Conservation (phyloP, 64 coral and sea anemone species). For the Hydrozoanthus tunicans region DNA sequence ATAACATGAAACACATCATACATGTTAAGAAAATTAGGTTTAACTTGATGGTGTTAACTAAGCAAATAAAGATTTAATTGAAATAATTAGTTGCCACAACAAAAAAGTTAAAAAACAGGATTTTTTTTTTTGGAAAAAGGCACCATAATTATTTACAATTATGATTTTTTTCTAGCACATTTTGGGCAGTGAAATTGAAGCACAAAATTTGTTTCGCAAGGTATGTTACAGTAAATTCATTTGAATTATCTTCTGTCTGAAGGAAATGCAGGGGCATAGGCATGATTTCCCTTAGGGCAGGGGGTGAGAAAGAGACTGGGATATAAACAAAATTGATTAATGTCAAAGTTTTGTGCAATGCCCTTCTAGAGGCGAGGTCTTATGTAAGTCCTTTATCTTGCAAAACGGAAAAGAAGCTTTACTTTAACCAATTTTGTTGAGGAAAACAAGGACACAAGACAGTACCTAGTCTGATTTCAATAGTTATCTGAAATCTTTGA, state of each 20-base stretch:
- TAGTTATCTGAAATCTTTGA: slow-evolving; percentile 35
- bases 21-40: no score
- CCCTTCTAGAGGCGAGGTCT: slow-evolving; percentile 19
- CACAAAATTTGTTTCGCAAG: background rate
- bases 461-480: background rate
- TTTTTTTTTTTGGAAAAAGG: no score
- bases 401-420: slow-evolving; percentile 53
- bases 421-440: slow-evolving; percentile 40
- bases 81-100: no score
- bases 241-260: background rate
- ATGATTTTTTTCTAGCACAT: background rate
- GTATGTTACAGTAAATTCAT: background rate
- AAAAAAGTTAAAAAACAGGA: no score
- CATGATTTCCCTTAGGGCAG: no score
- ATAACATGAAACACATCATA: no score
- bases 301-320: no score
- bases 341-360: slow-evolving; percentile 50
- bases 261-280: background rate
- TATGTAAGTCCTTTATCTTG: slow-evolving; percentile 24
- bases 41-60: no score
- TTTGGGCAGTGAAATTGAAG: background rate
- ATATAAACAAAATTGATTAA: no score
- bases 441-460: slow-evolving; percentile 12
- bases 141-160: background rate
- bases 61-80: no score